Percentiles rank a stretch among this genome's conserved stretches.
These are phyloP conservation scores for Acutogordius australiensis DNA, from an alignment of 2,888 invertebrate genomes.

Conservation along the genomic window DNA sequence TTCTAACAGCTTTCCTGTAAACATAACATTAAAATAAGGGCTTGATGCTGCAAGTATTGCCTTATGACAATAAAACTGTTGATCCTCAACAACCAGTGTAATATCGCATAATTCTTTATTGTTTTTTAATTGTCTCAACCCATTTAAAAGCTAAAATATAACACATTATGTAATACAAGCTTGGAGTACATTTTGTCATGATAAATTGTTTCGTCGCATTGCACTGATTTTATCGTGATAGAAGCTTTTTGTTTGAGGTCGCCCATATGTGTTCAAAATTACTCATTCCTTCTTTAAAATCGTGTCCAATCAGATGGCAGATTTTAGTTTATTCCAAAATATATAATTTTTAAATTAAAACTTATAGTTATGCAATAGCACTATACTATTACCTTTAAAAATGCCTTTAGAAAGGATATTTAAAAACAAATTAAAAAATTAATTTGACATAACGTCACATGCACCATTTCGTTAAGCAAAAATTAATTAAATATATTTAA, in stretches of 20 bases:
- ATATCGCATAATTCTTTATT: background rate
- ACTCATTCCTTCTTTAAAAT: too few species aligned
- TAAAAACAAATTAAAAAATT: too few species aligned
- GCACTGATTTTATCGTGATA: background rate
- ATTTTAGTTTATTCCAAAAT: too few species aligned
- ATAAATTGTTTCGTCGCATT: background rate
- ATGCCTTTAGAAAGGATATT: too few species aligned
- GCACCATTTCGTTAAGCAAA: too few species aligned
- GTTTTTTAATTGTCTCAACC: background rate
- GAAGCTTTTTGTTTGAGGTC: background rate
- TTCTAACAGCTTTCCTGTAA: background rate
- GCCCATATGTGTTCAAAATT: background rate
- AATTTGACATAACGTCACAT: too few species aligned
- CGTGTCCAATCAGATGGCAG: too few species aligned
- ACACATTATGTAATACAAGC: background rate
- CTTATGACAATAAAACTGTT: conserved; percentile 5
- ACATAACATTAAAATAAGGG: background rate
- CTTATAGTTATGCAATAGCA: too few species aligned
- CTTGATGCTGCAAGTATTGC: background rate
- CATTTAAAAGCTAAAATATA: conserved; percentile 1
- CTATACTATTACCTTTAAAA: too few species aligned
- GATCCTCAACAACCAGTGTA: background rate
- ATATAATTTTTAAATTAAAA: too few species aligned
- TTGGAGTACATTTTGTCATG: background rate
- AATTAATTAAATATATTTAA: too few species aligned